Evolutionary conservation across 2,797 vertebrate species (phyloP).

Genomic region (Pogonophryne albipinna): DNA sequence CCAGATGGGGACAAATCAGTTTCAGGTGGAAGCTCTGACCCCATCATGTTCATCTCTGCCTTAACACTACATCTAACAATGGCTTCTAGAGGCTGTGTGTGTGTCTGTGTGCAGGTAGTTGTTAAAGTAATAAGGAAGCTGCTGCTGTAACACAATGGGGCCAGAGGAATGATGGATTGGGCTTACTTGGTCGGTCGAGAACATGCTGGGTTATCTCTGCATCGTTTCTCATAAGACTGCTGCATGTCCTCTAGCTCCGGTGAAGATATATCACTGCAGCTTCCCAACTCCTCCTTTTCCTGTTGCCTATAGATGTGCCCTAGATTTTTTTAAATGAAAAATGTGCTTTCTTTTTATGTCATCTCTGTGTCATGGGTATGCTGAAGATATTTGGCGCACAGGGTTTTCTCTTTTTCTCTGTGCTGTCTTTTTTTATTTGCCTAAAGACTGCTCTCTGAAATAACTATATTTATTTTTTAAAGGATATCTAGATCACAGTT

Average conservation of each 20-base stretch:
- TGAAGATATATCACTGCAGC: slow-evolving; percentile 48
- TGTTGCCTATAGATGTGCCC: slow-evolving; percentile 45
- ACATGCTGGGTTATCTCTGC: slow-evolving; percentile 51
- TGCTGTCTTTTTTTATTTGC: neutral
- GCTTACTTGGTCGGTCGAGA: slow-evolving; percentile 56
- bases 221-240: slow-evolving; percentile 8
- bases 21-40: slow-evolving; percentile 49
- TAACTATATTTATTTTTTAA: slow-evolving; percentile 4
- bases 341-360: slow-evolving; percentile 35
- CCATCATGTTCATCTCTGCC: slow-evolving; percentile 32
- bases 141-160: slow-evolving; percentile 65
- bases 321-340: slow-evolving; percentile 65
- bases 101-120: slow-evolving; percentile 13
- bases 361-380: slow-evolving; percentile 25
- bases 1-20: slow-evolving; percentile 59
- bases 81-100: slow-evolving; percentile 25
- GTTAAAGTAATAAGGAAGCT: slow-evolving; percentile 65
- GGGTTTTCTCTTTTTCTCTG: slow-evolving; percentile 7
- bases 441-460: neutral
- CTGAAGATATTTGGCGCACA: slow-evolving; percentile 28
- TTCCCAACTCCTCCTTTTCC: slow-evolving; percentile 32
- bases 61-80: neutral
- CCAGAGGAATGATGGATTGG: slow-evolving; percentile 78
- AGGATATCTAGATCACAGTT: slow-evolving; percentile 13
- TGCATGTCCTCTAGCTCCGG: slow-evolving; percentile 18